A percentile compares a stretch with the other conserved stretches of the same genome.
Evolutionary conservation across 2,113 vertebrate genomes (phyloP).

Genomic region (Scortum barcoo): DNA sequence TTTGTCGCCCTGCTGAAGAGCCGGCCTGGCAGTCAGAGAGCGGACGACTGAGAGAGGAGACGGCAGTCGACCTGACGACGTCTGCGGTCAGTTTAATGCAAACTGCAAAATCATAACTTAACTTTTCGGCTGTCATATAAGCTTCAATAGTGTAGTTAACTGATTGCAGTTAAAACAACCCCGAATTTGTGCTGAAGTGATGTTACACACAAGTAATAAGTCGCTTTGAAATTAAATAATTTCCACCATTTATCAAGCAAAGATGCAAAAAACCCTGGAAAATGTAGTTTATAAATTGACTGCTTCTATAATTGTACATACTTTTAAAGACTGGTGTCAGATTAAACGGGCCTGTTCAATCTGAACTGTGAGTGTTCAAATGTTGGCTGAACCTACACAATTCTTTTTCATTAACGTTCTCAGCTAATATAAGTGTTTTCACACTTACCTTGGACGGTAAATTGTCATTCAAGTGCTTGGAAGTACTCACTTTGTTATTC

Average conservation of each 20-base stretch:
- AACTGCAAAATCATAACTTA: no score
- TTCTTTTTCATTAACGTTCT: background rate
- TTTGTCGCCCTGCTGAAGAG: slow-evolving; percentile 9
- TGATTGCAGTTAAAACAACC: no score
- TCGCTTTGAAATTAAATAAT: no score
- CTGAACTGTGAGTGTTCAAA: background rate
- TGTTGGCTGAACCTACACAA: background rate
- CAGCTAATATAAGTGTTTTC: background rate
- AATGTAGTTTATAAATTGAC: no score
- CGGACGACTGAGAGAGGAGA: background rate
- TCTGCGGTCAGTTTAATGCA: background rate
- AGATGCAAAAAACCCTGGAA: no score
- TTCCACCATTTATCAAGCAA: no score
- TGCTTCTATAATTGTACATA: no score
- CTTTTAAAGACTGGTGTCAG: no score
- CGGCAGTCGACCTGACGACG: background rate
- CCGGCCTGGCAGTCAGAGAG: background rate
- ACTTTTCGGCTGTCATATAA: no score
- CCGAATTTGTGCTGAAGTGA: no score
- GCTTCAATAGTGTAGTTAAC: no score
- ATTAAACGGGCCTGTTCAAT: background rate
- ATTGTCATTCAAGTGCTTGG: background rate
- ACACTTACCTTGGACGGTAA: background rate
- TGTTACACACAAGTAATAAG: no score
- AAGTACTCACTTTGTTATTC: background rate